Percentiles rank a stretch among this genome's conserved stretches.
phyloP scores from a whole-genome alignment of 2,888 invertebrate genomes.

The Teleogryllus oceanicus region DNA sequence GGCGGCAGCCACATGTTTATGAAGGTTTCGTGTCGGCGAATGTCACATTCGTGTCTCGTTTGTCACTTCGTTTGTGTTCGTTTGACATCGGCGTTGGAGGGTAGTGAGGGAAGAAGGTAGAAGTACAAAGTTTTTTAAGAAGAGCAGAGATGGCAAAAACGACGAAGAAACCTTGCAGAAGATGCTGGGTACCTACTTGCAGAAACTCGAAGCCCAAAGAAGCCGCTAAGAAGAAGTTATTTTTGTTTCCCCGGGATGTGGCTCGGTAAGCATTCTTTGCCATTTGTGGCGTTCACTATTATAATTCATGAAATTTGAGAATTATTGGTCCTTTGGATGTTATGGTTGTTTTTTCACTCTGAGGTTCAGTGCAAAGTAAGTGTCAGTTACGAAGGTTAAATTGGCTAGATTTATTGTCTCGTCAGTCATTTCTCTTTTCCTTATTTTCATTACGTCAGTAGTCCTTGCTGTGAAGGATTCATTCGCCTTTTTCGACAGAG shows the following conservation, averaged over 20 bases:
- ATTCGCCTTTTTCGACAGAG: no score
- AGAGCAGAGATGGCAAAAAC: neutral
- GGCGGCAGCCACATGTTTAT: neutral
- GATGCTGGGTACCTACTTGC: neutral
- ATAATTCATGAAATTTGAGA: no score
- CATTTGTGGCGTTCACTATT: no score
- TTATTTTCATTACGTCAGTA: no score
- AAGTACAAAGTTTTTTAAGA: neutral
- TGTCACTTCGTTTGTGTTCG: neutral
- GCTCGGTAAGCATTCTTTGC: neutral
- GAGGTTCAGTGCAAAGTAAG: no score
- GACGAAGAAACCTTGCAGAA: neutral
- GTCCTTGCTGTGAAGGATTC: no score
- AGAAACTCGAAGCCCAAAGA: neutral
- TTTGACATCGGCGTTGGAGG: no score
- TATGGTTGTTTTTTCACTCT: no score
- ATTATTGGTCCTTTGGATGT: no score
- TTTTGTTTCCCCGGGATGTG: slow-evolving; percentile 18
- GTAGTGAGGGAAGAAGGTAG: neutral
- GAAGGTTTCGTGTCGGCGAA: neutral
- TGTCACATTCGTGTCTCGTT: neutral
- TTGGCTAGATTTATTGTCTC: no score
- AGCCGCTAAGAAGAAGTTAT: slow-evolving; percentile 1
- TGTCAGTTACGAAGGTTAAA: no score
- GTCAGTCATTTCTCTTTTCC: no score